A percentile compares a stretch with the other conserved stretches of the same genome.
Evolutionary conservation across 2,113 vertebrate genomes (phyloP).

Genomic region (Tapirus terrestris): DNA sequence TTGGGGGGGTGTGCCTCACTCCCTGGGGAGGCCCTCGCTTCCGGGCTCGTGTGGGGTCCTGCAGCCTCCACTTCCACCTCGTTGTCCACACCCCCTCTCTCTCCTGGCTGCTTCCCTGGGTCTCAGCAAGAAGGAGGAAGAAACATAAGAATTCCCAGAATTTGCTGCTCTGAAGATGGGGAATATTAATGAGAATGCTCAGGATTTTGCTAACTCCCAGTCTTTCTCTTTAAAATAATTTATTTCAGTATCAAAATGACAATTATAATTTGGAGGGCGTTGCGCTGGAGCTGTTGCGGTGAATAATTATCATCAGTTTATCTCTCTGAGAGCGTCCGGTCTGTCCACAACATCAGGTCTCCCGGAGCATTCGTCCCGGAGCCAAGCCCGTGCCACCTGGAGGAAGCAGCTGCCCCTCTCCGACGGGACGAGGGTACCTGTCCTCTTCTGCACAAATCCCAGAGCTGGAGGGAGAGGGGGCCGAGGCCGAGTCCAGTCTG

Average conservation of each 20-base stretch:
- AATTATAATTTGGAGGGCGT: neutral
- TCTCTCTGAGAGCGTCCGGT: neutral
- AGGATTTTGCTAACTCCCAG: neutral
- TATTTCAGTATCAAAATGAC: neutral
- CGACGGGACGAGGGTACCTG: neutral
- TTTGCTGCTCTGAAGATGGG: neutral
- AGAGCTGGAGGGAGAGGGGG: neutral
- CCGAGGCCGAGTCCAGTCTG: neutral
- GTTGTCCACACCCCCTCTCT: neutral
- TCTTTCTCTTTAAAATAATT: neutral
- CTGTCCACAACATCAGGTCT: neutral
- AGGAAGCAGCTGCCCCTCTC: neutral
- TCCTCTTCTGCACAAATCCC: neutral
- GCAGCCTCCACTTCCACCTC: neutral
- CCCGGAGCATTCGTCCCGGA: neutral
- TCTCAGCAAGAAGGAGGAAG: neutral
- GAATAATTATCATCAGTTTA: rapidly evolving
- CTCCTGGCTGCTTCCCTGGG: neutral
- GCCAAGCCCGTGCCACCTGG: neutral
- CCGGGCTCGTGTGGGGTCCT: neutral
- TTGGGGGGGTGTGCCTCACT: neutral
- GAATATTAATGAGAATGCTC: no score
- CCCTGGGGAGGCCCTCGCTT: no score
- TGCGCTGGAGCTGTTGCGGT: neutral
- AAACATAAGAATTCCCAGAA: neutral